phyloP scores from a whole-genome alignment of 2,797 vertebrate genomes.

The Danionella dracula region DNA sequence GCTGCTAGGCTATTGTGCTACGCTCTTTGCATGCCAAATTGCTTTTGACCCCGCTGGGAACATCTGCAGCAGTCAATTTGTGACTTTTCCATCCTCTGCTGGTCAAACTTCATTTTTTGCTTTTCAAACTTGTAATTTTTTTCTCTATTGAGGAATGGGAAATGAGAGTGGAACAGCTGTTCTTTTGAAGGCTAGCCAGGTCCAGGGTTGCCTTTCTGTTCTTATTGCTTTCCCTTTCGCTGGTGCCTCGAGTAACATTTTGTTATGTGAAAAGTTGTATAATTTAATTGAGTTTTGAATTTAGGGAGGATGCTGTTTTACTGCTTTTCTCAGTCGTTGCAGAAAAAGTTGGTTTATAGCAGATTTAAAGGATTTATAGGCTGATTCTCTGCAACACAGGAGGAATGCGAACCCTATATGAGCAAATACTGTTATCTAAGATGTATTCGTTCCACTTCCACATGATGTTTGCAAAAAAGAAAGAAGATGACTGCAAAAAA shows the following conservation, averaged over 20 bases:
- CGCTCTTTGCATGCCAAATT: conserved; percentile 1
- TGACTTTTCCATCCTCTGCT: background rate
- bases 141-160: conserved; percentile 33
- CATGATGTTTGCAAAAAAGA: background rate
- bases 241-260: background rate
- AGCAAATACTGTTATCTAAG: background rate
- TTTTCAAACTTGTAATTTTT: conserved; percentile 13
- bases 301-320: conserved; percentile 39
- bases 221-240: conserved; percentile 26
- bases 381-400: conserved; percentile 1
- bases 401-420: background rate
- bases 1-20: conserved; percentile 13
- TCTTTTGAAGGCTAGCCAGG: conserved; percentile 7
- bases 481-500: too few relatives aligned
- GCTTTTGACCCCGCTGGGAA: background rate
- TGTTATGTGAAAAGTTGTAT: conserved; percentile 32
- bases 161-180: conserved; percentile 19
- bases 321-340: conserved; percentile 7
- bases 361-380: conserved; percentile 57
- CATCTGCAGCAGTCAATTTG: conserved; percentile 15
- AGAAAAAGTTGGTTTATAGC: conserved; percentile 54
- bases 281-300: conserved; percentile 56
- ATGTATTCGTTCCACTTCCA: background rate
- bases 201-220: conserved; percentile 14
- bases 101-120: background rate